These are phyloP conservation scores for Champsocephalus esox DNA, from an alignment of 2,797 vertebrate species.

Conservation along the genomic window DNA sequence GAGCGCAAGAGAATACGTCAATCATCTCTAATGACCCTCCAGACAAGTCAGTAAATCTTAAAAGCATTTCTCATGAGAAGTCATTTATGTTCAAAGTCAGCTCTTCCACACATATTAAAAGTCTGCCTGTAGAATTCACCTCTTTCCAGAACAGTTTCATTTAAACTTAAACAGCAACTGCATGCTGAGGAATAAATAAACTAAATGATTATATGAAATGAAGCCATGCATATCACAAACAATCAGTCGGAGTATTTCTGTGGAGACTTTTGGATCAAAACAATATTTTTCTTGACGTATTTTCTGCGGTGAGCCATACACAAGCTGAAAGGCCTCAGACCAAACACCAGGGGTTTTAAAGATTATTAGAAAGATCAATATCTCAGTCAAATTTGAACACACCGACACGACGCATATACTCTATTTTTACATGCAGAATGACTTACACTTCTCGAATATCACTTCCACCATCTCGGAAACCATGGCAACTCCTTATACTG, in stretches of 20 bases:
- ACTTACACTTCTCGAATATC: background rate
- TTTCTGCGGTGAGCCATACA: background rate
- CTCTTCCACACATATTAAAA: background rate
- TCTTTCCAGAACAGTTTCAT: conserved; percentile 1
- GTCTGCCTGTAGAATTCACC: background rate
- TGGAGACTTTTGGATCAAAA: conserved; percentile 5
- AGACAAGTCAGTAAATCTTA: conserved; percentile 6
- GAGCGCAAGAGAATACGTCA: conserved; percentile 1
- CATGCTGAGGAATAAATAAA: background rate
- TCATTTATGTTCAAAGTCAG: conserved; percentile 1
- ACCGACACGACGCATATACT: background rate
- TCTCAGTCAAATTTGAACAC: background rate
- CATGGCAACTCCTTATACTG: background rate
- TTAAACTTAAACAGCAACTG: background rate
- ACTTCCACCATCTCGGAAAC: background rate
- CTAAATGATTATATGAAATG: background rate
- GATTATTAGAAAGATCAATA: background rate
- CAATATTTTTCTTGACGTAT: background rate
- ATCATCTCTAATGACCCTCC: conserved; percentile 14
- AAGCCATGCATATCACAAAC: conserved; percentile 1
- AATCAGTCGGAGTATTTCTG: background rate
- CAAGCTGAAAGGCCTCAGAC: background rate
- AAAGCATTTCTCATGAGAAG: conserved; percentile 8
- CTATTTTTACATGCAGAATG: background rate
- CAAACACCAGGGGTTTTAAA: background rate